Conservation (phyloP, 1,140 invertebrate species). For the Druon quercuslanigerum region DNA sequence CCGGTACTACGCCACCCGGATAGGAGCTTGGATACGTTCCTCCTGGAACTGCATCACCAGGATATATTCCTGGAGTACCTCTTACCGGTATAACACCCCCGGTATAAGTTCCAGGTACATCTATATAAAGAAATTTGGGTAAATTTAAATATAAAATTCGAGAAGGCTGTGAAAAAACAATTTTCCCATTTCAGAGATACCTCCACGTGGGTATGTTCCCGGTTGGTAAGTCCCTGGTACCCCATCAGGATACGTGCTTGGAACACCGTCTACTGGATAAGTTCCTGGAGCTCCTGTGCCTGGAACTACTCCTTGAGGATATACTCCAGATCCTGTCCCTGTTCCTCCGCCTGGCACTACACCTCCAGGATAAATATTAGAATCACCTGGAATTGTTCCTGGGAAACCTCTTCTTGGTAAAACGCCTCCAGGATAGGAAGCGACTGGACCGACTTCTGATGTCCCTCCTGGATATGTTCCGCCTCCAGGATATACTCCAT, state of each 20-base stretch:
- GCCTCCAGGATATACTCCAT: not conserved
- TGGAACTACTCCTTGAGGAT: too few relatives aligned
- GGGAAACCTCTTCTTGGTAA: not conserved
- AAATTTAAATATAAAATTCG: not conserved
- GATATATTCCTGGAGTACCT: constrained; percentile 26
- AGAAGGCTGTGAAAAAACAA: not conserved
- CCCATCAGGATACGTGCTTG: constrained; percentile 39
- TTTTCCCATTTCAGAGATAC: not conserved
- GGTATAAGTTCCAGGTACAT: constrained; percentile 36
- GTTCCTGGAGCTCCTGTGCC: constrained; percentile 35
- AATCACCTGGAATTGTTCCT: constrained; percentile 27
- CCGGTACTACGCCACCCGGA: constrained; percentile 7
- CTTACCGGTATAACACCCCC: not conserved
- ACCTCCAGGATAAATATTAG: not conserved
- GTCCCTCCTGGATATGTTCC: not conserved
- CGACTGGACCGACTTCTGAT: not conserved
- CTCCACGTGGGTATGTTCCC: constrained; percentile 9
- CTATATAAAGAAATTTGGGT: not conserved
- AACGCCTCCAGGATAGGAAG: not conserved
- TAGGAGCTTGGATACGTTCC: constrained; percentile 11
- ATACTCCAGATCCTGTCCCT: too few relatives aligned
- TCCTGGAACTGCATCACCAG: constrained; percentile 22
- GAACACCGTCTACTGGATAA: constrained; percentile 37
- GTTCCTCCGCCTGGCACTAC: not conserved
- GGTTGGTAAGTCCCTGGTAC: constrained; percentile 35